Percentiles rank a stretch among this genome's conserved stretches.
These are phyloP conservation scores for Dasypolia templi DNA, from an alignment of 2,888 invertebrate genomes.

Conservation along the genomic window DNA sequence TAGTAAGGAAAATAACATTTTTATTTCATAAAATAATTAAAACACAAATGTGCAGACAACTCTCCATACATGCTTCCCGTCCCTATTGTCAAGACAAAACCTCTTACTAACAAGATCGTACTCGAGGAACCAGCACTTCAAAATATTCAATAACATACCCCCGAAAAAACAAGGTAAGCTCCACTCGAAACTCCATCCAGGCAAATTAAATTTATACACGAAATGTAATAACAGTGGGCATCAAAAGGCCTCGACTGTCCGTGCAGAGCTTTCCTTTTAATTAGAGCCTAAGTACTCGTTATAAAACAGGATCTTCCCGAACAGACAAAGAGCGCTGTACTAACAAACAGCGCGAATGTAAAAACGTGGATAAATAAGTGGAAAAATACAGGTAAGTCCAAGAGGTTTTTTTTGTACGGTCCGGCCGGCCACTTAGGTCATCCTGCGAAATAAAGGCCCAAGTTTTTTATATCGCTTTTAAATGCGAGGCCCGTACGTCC, in stretches of 20 bases:
- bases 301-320: slow-evolving; percentile 89
- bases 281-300: slow-evolving; percentile 90
- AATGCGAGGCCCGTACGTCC: slow-evolving; percentile 88
- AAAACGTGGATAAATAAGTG: slow-evolving; percentile 90
- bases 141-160: slow-evolving; percentile 80
- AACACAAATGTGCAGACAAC: slow-evolving; percentile 18
- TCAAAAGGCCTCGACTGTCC: slow-evolving; percentile 90
- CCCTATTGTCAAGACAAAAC: slow-evolving; percentile 58
- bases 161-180: slow-evolving; percentile 78
- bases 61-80: slow-evolving; percentile 33
- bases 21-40: slow-evolving; percentile 11
- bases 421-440: slow-evolving; percentile 90
- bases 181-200: slow-evolving; percentile 87
- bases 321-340: slow-evolving; percentile 88
- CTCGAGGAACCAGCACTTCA: slow-evolving; percentile 76
- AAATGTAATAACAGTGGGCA: slow-evolving; percentile 88
- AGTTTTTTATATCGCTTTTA: slow-evolving; percentile 90
- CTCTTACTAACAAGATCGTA: slow-evolving; percentile 69
- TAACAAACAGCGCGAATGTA: slow-evolving; percentile 89
- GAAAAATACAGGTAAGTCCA: slow-evolving; percentile 91
- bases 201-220: slow-evolving; percentile 89
- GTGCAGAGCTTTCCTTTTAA: slow-evolving; percentile 89
- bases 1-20: background rate
- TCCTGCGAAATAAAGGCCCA: slow-evolving; percentile 89
- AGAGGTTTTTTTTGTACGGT: slow-evolving; percentile 88